phyloP scores from a whole-genome alignment of 1,140 invertebrate genomes.

The Macrostomum lignano region DNA sequence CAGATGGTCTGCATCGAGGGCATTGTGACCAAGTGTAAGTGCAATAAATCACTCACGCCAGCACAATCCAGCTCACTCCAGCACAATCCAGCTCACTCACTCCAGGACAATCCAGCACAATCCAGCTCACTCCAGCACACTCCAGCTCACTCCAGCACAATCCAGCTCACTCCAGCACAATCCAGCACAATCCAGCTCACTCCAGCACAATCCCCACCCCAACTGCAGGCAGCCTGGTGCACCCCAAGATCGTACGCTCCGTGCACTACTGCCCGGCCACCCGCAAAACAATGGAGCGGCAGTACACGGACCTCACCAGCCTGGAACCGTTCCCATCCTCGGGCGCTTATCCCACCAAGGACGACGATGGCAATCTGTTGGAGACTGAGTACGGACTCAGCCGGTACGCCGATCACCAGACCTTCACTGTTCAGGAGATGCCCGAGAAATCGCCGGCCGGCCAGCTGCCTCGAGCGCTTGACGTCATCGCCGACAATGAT shows the following conservation, averaged over 20 bases:
- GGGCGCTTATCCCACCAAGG: constrained; percentile 73
- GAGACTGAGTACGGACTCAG: constrained; percentile 92
- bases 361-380: constrained; percentile 81
- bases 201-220: no score
- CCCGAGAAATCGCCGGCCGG: constrained; percentile 85
- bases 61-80: no score
- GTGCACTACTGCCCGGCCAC: constrained; percentile 84
- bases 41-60: no score
- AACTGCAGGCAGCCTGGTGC: no score
- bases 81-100: no score
- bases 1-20: no score
- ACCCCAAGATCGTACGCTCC: constrained; percentile 74
- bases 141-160: no score
- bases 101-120: no score
- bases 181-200: no score
- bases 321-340: constrained; percentile 60
- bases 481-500: constrained; percentile 81
- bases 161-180: no score
- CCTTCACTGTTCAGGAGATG: constrained; percentile 73
- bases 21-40: no score
- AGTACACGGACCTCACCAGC: constrained; percentile 83
- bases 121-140: no score
- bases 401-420: constrained; percentile 86
- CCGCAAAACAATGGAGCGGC: constrained; percentile 62
- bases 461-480: constrained; percentile 68